Percentiles rank a stretch among this genome's conserved stretches.
Evolutionary conservation across 2,113 vertebrate genomes (phyloP).

Genomic region (Oxyura jamaicensis): DNA sequence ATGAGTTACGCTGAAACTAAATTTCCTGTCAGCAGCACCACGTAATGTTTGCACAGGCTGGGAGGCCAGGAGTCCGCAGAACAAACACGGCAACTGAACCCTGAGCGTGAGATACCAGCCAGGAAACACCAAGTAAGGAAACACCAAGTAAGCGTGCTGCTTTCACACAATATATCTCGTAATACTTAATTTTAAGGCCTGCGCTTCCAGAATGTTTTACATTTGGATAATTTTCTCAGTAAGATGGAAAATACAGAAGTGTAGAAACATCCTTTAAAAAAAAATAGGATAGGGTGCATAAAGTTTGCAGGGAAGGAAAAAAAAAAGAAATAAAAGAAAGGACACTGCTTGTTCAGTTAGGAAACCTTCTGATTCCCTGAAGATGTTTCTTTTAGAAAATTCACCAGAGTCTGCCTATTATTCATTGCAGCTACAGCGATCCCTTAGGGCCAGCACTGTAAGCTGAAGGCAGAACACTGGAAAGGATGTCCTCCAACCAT

Average conservation of each 20-base stretch:
- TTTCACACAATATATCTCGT: neutral
- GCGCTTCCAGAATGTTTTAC: neutral
- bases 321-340: neutral
- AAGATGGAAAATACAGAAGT: neutral
- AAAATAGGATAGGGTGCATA: neutral
- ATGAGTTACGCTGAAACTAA: neutral
- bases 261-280: neutral
- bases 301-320: neutral
- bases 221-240: neutral
- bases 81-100: neutral
- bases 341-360: neutral
- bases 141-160: neutral
- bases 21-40: neutral
- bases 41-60: fast-evolving
- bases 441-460: neutral
- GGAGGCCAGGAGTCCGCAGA: neutral
- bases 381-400: neutral
- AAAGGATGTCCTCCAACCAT: neutral
- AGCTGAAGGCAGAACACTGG: neutral
- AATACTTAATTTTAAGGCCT: neutral
- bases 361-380: neutral
- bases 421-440: neutral
- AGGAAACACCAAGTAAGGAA: neutral
- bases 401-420: neutral
- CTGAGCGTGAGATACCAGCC: neutral